Conservation (phyloP, 2,797 vertebrate species). For the Pachyuromys duprasi region DNA sequence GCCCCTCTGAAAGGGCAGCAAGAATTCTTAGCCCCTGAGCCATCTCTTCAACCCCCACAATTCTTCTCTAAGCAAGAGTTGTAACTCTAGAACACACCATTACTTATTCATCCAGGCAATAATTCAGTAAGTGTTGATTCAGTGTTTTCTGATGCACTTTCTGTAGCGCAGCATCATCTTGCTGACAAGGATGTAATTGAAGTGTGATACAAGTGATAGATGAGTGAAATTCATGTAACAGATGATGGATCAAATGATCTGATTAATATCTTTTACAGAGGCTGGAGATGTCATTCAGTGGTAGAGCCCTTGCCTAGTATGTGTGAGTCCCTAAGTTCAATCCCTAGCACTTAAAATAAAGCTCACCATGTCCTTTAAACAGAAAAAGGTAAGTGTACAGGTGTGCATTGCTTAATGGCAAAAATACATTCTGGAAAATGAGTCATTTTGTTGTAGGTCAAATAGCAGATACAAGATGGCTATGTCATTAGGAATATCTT, state of each 20-base stretch:
- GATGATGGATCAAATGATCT: neutral
- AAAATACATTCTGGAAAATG: neutral
- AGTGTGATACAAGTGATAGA: neutral
- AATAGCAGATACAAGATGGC: neutral
- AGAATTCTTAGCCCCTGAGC: neutral
- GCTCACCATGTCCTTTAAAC: neutral
- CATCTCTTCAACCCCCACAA: neutral
- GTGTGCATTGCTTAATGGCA: neutral
- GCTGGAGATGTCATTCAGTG: neutral
- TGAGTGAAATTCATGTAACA: neutral
- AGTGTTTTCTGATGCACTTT: neutral
- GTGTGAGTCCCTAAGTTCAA: neutral
- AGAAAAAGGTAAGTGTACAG: neutral
- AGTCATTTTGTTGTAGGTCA: neutral
- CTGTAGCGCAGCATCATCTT: neutral
- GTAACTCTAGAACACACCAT: neutral
- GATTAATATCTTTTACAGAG: neutral
- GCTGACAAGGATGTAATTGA: neutral
- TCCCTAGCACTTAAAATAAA: neutral
- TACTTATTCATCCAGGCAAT: neutral
- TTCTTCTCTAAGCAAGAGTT: conserved; percentile 1
- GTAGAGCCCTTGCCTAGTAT: neutral
- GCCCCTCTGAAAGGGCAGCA: neutral
- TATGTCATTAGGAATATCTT: neutral
- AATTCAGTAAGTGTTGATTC: neutral